Evolutionary conservation across 2,888 invertebrate genomes (phyloP).

Genomic region (Eurytoma adleriae): DNA sequence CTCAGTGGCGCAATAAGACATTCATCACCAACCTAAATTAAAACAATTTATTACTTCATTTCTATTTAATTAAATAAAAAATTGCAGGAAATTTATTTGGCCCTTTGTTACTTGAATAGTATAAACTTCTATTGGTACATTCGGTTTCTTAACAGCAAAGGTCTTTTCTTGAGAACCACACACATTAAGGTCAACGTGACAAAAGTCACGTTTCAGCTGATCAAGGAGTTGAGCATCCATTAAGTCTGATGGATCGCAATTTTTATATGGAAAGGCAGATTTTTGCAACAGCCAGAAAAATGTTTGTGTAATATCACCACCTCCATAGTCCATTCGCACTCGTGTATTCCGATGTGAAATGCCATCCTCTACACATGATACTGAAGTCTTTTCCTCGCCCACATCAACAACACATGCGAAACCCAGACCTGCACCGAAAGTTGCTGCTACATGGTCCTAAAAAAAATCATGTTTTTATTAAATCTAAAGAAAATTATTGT

Average conservation of each 20-base stretch:
- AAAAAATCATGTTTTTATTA: conserved; percentile 54
- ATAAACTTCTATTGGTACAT: conserved; percentile 83
- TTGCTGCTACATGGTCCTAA: conserved; percentile 90
- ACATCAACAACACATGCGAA: conserved; percentile 97
- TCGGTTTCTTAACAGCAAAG: conserved; percentile 86
- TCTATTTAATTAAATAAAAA: neutral
- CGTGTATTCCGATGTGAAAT: conserved; percentile 93
- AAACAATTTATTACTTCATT: conserved; percentile 17
- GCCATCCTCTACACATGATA: conserved; percentile 97
- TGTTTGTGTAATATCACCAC: conserved; percentile 93
- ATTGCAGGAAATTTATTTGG: neutral
- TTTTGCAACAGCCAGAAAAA: conserved; percentile 92
- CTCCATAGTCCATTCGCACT: conserved; percentile 90
- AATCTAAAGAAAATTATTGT: no score
- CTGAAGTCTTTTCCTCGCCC: conserved; percentile 96
- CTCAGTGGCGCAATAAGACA: conserved; percentile 93
- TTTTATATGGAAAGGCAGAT: conserved; percentile 92
- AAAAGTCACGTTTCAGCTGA: conserved; percentile 91
- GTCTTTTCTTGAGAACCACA: conserved; percentile 92
- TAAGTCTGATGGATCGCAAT: conserved; percentile 85
- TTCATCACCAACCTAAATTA: conserved; percentile 88
- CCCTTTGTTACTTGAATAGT: conserved; percentile 80
- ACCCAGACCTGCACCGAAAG: conserved; percentile 89
- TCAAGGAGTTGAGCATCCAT: conserved; percentile 88
- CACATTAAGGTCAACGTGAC: conserved; percentile 93